A percentile compares a stretch with the other conserved stretches of the same genome.
Conservation (phyloP, 2,797 vertebrate species). For the Denticeps clupeoides region DNA sequence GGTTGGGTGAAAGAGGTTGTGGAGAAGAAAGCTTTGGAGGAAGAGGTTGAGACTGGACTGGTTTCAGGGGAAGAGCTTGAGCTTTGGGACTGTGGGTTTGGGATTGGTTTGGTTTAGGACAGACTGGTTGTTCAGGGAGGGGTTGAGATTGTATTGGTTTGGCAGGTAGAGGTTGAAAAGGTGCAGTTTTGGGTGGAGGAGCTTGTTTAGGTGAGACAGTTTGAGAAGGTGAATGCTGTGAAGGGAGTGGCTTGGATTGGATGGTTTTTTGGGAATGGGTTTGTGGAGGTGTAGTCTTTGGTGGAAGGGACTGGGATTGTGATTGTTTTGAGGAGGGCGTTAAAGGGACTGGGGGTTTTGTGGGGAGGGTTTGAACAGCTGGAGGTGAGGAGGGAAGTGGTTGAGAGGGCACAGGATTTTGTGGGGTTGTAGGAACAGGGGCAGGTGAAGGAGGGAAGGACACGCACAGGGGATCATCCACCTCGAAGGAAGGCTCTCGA, state of each 20-base stretch:
- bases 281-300: slow-evolving; percentile 21
- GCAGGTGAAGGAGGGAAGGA: not conserved
- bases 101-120: not conserved
- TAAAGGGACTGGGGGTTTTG: not conserved
- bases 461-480: slow-evolving; percentile 30
- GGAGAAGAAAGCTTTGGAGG: not conserved
- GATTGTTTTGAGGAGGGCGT: not conserved
- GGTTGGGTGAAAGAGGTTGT: not conserved
- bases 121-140: not conserved
- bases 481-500: slow-evolving; percentile 35
- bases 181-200: not conserved
- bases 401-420: not conserved
- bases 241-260: not conserved
- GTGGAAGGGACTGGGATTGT: too few relatives aligned
- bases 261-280: slow-evolving; percentile 23
- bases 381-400: not conserved
- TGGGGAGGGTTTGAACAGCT: not conserved
- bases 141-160: not conserved
- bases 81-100: not conserved
- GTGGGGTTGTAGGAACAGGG: not conserved
- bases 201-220: not conserved
- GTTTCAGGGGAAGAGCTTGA: not conserved
- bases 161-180: not conserved
- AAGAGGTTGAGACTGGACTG: not conserved
- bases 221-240: not conserved